Conservation (phyloP, 2,888 invertebrate genomes). For the Apodemia zela region DNA sequence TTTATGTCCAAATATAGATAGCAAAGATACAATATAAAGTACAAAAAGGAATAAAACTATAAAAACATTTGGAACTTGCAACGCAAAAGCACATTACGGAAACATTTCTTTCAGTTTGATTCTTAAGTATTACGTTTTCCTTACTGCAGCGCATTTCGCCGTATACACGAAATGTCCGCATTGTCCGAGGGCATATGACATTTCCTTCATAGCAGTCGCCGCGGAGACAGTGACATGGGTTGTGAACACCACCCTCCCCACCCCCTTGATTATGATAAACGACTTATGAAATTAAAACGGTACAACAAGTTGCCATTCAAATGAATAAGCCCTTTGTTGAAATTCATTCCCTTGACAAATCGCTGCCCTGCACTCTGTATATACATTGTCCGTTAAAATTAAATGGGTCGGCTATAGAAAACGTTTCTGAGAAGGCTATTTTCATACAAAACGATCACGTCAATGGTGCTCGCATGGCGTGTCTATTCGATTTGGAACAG, state of each 20-base stretch:
- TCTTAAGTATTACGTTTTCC: slow-evolving; percentile 20
- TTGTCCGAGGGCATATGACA: slow-evolving; percentile 67
- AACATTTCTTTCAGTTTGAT: slow-evolving; percentile 25
- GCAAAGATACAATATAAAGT: neutral
- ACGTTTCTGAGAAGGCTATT: slow-evolving; percentile 67
- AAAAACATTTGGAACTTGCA: slow-evolving; percentile 18
- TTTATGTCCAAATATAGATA: too few relatives aligned
- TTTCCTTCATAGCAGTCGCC: slow-evolving; percentile 51
- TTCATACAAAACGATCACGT: slow-evolving; percentile 66
- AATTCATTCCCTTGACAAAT: slow-evolving; percentile 79
- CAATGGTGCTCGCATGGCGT: slow-evolving; percentile 62
- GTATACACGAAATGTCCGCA: slow-evolving; percentile 51
- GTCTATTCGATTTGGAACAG: slow-evolving; percentile 45
- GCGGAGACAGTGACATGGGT: slow-evolving; percentile 75
- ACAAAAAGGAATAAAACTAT: neutral
- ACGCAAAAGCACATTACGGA: slow-evolving; percentile 23
- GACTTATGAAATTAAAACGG: slow-evolving; percentile 81
- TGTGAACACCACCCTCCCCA: slow-evolving; percentile 36
- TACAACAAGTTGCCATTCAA: slow-evolving; percentile 78
- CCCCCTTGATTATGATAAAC: slow-evolving; percentile 77
- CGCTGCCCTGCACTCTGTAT: slow-evolving; percentile 60
- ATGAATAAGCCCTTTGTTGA: slow-evolving; percentile 73
- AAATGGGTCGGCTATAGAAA: slow-evolving; percentile 69
- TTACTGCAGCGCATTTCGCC: slow-evolving; percentile 33
- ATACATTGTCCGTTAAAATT: slow-evolving; percentile 69